Base-by-base conservation (phyloP, 2,888 invertebrate species). In the Macrophya alboannulata region DNA sequence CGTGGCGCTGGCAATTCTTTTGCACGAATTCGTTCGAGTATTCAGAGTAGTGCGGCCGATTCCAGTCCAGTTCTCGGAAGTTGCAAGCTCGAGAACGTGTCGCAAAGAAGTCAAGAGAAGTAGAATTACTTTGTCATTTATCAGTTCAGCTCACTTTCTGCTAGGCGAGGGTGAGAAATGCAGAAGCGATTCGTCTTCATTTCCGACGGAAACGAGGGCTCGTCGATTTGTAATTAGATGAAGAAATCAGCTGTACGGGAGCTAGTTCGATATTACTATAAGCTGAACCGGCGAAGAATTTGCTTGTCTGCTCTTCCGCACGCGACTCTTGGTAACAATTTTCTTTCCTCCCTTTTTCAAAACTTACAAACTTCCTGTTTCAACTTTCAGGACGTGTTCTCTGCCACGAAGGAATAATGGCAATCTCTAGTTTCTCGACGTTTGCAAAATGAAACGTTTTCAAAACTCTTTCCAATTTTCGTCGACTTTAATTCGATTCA, bases 301-400 rank as follows among this genome's bases (percentile, higher is more conserved):
- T 43, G 21, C 59, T 51, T 4, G 77, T n/a, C 25, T 25, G 31
- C 48, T 77, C 55, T 25, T 31, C 43, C 12, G 62, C 81, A 81
- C 59, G 62, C 81, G 81, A 81, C 43, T 81, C 31, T 59, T 40
- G 40, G 40, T 62, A 62, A 12, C 85, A 87, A 87, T 86, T 87
- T 87, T 87, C 31, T 31, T 31, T 86, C 85, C 87, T 85, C 87
- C 86, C 87, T 87, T 84, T 87, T 84, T 76, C 40, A 4, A 21
- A 81, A 81, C 40, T 81, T 62, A 59, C 62, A 59, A 51, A 81
- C 43, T 81, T 40, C 59, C 21, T 37, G 25, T 62, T 15, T 40
- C 25, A 81, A 59, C 62, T 81, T 81, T 62, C 25, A 51, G 15
- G 21, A 21, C 48, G 43, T 62, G 43, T 62, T 62, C 81, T 59